Conservation (phyloP, 2,888 invertebrate genomes). For the Harpagoxenus sublaevis region DNA sequence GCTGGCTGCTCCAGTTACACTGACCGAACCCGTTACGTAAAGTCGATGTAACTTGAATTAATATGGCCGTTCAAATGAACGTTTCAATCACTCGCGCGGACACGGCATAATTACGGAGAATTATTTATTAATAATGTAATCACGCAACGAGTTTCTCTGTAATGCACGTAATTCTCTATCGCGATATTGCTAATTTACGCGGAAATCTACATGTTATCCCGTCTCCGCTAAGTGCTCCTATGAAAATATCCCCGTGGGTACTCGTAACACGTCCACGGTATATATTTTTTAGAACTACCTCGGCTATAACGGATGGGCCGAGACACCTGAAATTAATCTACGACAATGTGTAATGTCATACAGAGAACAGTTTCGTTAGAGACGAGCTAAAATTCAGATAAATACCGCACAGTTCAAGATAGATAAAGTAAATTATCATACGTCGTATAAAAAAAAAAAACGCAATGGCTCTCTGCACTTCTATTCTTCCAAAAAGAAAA, state of each 20-base stretch:
- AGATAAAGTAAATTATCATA: conserved; percentile 12
- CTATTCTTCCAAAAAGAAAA: background rate
- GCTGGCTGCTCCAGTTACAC: conserved; percentile 30
- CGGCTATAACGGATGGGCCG: conserved; percentile 9
- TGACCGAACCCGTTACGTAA: conserved; percentile 37
- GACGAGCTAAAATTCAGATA: background rate
- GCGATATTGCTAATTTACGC: conserved; percentile 23
- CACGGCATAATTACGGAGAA: background rate
- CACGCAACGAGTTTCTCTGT: background rate
- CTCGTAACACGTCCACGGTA: background rate
- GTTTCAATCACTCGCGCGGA: conserved; percentile 40
- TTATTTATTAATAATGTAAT: conserved; percentile 40
- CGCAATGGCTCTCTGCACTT: background rate
- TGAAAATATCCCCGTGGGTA: conserved; percentile 20
- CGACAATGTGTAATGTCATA: background rate
- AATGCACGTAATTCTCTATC: background rate
- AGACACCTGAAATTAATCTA: conserved; percentile 5
- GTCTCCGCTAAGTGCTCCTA: background rate
- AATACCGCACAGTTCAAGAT: background rate
- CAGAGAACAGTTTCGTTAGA: conserved; percentile 1
- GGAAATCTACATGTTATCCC: background rate
- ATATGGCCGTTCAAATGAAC: conserved; percentile 20
- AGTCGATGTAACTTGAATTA: conserved; percentile 43
- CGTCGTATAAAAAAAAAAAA: background rate
- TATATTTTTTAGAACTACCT: conserved; percentile 15